These are phyloP conservation scores for Acronicta psi DNA, from an alignment of 2,888 invertebrate species.

Conservation along the genomic window DNA sequence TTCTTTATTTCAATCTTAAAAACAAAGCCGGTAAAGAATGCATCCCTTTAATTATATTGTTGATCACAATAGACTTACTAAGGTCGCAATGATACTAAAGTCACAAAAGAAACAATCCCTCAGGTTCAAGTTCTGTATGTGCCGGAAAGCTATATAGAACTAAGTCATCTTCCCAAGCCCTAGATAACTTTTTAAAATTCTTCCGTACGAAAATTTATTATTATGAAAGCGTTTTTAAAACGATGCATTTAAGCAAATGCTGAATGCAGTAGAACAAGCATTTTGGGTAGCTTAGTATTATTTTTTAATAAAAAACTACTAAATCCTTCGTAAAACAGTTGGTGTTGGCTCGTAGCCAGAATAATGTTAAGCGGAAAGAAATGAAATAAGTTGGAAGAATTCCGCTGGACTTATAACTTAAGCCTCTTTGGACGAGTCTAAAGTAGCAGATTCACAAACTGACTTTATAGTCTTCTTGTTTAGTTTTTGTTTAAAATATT, in stretches of 20 bases:
- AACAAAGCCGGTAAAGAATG: too few species aligned
- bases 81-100: too few species aligned
- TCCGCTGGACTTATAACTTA: conserved; percentile 37
- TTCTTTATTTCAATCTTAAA: too few species aligned
- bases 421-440: conserved; percentile 31
- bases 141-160: background rate
- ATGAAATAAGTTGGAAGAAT: conserved; percentile 37
- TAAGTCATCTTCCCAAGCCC: background rate
- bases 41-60: too few species aligned
- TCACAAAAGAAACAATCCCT: too few species aligned
- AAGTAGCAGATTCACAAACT: conserved; percentile 37
- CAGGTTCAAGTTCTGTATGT: background rate
- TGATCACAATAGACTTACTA: too few species aligned
- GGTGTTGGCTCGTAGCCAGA: conserved; percentile 49
- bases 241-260: conserved; percentile 15
- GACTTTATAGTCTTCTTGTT: conserved; percentile 11
- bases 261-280: conserved; percentile 22
- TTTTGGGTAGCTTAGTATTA: conserved; percentile 23
- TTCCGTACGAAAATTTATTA: background rate
- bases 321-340: conserved; percentile 43
- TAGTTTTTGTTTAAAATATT: background rate
- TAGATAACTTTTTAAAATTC: background rate
- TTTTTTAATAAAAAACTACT: conserved; percentile 41
- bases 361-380: conserved; percentile 44
- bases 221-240: conserved; percentile 4